Base-by-base conservation (phyloP, 2,888 invertebrate genomes). In the Scelioninae gen. 1 region DNA sequence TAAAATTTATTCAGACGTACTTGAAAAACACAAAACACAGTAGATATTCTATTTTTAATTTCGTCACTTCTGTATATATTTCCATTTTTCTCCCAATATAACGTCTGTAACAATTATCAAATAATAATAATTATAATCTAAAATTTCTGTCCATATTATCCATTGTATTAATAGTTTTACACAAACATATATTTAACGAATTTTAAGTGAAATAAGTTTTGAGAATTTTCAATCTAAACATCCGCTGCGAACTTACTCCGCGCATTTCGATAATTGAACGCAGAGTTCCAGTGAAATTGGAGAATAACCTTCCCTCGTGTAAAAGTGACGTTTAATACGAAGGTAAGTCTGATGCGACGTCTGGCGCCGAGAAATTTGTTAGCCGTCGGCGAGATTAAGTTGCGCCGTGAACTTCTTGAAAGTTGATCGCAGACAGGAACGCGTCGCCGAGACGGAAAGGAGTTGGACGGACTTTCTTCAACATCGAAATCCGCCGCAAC, bases 401-500 rank as follows among this genome's bases (percentile, higher is more conserved):
- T 55, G 58, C 72, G n/a, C 49, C 72, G 69, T 65, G 49, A 75
- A 83, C 66, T 79, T 83, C 71, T 60, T 60, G 45, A 69, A 80
- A 58, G 78, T 63, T 69, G 84, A 82, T 84, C 79, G 86, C 65
- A 63, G 84, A 81, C 74, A 77, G 83, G 69, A 78, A 65, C 88
- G 87, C 87, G 87, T 85, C 87, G 85, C 88, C 90, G 82, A 91
- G 93, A 93, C 93, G 94, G 94, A 94, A 93, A 93, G 93, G 93
- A 94, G 94, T 93, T 93, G 94, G 94, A 94, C 94, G 94, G 94
- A 94, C 93, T 94, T 91, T 88, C 86, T 87, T 86, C 66, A 81
- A 88, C 87, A 85, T 85, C 89, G 90, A 93, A 94, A 94, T 94
- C 94, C 94, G 94, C 94, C 94, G 94, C 94, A 94, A 94, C 94